phyloP scores from a whole-genome alignment of 2,888 invertebrate species.

The Drosophila birchii region DNA sequence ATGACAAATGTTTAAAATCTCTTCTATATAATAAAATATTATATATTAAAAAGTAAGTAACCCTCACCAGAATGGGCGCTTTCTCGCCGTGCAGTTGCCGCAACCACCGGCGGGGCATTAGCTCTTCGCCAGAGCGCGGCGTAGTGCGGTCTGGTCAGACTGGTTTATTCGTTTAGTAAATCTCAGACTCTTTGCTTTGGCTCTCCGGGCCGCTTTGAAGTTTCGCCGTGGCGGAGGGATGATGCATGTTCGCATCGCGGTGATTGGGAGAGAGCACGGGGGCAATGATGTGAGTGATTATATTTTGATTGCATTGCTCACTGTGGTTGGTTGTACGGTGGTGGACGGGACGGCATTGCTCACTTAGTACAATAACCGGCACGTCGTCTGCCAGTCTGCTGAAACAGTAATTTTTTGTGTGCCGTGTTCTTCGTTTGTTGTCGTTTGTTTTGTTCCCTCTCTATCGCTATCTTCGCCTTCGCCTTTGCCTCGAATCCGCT shows the following conservation, averaged over 20 bases:
- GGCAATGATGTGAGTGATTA: constrained; percentile 82
- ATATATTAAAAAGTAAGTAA: background rate
- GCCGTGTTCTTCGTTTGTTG: constrained; percentile 55
- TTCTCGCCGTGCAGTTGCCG: constrained; percentile 24
- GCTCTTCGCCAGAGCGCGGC: constrained; percentile 45
- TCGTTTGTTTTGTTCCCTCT: constrained; percentile 80
- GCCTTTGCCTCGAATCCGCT: constrained; percentile 11
- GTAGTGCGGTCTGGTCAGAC: constrained; percentile 64
- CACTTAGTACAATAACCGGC: constrained; percentile 68
- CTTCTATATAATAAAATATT: background rate
- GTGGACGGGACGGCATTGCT: constrained; percentile 60
- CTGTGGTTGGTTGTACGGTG: constrained; percentile 79
- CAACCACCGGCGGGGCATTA: constrained; percentile 56
- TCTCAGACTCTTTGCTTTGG: constrained; percentile 77
- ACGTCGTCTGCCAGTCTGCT: constrained; percentile 80
- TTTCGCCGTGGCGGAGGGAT: constrained; percentile 78
- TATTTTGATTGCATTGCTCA: constrained; percentile 79
- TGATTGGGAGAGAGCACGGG: constrained; percentile 79
- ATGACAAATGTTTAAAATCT: background rate
- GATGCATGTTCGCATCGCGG: constrained; percentile 74
- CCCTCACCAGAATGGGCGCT: background rate
- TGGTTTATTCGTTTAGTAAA: constrained; percentile 77
- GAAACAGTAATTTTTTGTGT: constrained; percentile 75
- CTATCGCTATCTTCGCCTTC: constrained; percentile 75
- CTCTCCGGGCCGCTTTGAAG: constrained; percentile 73